These are phyloP conservation scores for Ahaetulla prasina DNA, from an alignment of 2,113 vertebrate genomes.

Conservation along the genomic window DNA sequence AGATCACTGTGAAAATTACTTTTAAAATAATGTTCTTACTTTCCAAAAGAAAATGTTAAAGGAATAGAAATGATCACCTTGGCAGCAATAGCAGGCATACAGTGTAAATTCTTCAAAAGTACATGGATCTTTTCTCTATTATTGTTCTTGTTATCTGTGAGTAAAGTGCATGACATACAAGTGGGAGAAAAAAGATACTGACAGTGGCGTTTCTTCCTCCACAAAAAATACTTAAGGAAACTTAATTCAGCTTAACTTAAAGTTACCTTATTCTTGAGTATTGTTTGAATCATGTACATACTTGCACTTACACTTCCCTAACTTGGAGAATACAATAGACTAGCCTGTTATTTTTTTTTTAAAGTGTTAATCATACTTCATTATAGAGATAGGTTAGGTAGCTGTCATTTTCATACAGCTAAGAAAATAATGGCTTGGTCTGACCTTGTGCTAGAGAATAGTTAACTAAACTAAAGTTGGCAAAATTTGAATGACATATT, in stretches of 20 bases:
- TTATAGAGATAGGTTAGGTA: not conserved
- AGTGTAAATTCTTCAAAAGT: not conserved
- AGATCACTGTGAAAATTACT: constrained; percentile 16
- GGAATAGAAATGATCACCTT: not conserved
- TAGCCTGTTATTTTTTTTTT: not conserved
- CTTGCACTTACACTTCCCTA: not conserved
- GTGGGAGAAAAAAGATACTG: not conserved
- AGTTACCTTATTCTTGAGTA: not conserved
- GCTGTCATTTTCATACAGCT: not conserved
- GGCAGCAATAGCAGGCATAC: not conserved
- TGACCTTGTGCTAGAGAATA: not conserved
- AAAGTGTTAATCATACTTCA: not conserved
- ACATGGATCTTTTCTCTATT: not conserved
- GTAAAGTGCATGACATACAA: not conserved
- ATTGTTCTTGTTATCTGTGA: not conserved
- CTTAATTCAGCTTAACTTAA: not conserved
- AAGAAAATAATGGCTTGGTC: not conserved
- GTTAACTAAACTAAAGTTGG: not conserved
- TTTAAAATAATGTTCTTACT: not conserved
- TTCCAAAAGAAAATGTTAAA: not conserved
- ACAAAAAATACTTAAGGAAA: not conserved
- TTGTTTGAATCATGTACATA: not conserved
- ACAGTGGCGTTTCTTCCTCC: not conserved
- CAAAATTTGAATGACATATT: not conserved
- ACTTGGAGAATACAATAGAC: not conserved